These are phyloP conservation scores for Geodia barretti DNA, from an alignment of 37 sponge, comb jelly and placozoan genomes.

Conservation along the genomic window DNA sequence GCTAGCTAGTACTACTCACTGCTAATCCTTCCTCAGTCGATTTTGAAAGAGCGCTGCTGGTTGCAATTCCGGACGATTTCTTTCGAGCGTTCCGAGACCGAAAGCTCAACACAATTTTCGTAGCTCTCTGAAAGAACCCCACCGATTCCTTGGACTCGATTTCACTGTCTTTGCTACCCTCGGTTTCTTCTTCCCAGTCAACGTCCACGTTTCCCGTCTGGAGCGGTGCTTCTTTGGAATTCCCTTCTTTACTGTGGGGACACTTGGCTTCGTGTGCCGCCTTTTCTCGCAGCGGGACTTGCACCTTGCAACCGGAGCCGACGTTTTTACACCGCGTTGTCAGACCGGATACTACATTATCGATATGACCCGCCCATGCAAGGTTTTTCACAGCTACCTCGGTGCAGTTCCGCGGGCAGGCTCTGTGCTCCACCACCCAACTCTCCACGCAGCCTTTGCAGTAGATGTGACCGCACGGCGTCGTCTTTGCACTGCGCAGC, in stretches of 20 bases:
- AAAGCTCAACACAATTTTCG: slow-evolving; percentile 19
- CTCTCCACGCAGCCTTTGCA: slow-evolving; percentile 47
- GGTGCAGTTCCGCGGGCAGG: slow-evolving; percentile 66
- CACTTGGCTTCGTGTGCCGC: slow-evolving; percentile 63
- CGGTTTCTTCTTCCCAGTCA: background rate
- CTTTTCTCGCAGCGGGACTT: slow-evolving; percentile 48
- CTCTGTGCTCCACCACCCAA: slow-evolving; percentile 58
- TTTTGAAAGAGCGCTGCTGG: no score
- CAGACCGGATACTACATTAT: slow-evolving; percentile 58
- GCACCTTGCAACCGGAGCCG: slow-evolving; percentile 48
- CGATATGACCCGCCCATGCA: slow-evolving; percentile 21
- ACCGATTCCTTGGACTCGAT: background rate
- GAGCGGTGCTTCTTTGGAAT: no score
- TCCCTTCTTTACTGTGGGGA: no score
- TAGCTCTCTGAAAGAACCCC: background rate
- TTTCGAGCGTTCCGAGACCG: background rate
- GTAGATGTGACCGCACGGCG: slow-evolving; percentile 69
- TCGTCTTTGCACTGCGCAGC: slow-evolving; percentile 42
- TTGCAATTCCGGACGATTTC: background rate
- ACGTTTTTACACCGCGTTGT: slow-evolving; percentile 47
- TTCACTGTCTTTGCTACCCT: no score
- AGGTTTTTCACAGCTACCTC: slow-evolving; percentile 46
- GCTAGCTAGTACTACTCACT: no score
- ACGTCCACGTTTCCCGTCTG: background rate
- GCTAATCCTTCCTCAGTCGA: no score